Evolutionary conservation across 2,888 invertebrate species (phyloP), one percentile per base, ranked within the genome.

Genomic region (Chloromyia formosa): DNA sequence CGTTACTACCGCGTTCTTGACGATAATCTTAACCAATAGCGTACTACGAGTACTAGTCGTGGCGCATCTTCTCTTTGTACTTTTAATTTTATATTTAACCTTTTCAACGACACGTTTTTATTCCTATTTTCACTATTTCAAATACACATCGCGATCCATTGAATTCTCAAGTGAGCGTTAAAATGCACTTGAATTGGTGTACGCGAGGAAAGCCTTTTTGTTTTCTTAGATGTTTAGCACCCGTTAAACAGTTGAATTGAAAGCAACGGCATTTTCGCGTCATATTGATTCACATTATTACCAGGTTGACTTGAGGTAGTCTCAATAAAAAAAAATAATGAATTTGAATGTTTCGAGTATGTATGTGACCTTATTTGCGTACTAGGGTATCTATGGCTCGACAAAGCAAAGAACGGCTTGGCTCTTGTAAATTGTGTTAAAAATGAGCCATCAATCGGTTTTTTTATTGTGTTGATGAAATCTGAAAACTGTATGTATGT

Each of bases 191-290:
- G 10, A 49, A 49, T 49, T 49, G 10, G 3, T 5, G 1, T 1
- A 10, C 12, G 49, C 10, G 12, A 1, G 1, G 49, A 12, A 10
- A 49, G 49, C 5, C 3, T 7, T 49, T 10, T 27, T 71, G 71
- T 40, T 71, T 56, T 27, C 56, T 18, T 58, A 71, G 56, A 40
- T 40, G 40, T 22, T 71, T 71, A 71, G 71, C 71, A 71, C 71
- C 42, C 58, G 71, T 42, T 35, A 58, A 40, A 40, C 58, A 18
- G 71, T 49, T 40, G 40, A 40, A 62, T 16, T 62, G 14, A 16
- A 5, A 62, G 40, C 62, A 62, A 62, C 62, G 40, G 62, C 27
- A 23, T 27, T 62, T 62, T 35, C n/a, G 14, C 10, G 18, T 20
- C 18, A 20, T 56, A 56, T 56, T 20, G 20, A 56, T 10, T 20